phyloP scores from a whole-genome alignment of 2,888 invertebrate species.

The Graphium colonna region DNA sequence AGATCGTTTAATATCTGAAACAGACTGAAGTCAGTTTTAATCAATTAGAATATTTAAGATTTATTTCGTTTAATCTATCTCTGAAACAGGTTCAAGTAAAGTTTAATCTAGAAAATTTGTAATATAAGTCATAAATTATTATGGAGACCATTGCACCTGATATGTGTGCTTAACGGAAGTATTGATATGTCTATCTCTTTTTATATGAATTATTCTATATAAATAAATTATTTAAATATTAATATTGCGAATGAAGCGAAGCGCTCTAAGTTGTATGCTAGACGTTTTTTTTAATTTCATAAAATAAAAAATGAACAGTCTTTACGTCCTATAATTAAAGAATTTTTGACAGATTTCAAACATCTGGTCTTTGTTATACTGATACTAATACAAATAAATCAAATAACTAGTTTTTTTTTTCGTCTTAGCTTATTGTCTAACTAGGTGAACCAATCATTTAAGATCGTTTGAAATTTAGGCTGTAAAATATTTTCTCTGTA shows the following conservation, averaged over 20 bases:
- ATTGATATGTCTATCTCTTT: conserved; percentile 28
- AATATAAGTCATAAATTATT: not conserved
- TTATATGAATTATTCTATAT: conserved; percentile 12
- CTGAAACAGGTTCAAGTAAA: not conserved
- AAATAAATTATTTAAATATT: conserved; percentile 16
- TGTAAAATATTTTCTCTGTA: no score
- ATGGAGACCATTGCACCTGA: conserved; percentile 14
- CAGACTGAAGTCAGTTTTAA: not conserved
- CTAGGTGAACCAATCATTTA: no score
- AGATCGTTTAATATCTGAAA: not conserved
- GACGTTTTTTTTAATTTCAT: not conserved
- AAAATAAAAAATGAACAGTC: no score
- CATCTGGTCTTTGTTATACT: no score
- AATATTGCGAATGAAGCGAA: conserved; percentile 19
- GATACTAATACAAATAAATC: no score
- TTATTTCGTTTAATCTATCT: not conserved
- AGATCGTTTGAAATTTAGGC: no score
- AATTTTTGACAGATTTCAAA: no score
- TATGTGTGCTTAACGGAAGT: conserved; percentile 10
- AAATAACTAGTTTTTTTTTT: no score
- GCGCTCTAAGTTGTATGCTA: no score
- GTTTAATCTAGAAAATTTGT: no score
- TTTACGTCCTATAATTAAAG: no score
- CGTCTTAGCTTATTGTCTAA: no score
- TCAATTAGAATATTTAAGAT: not conserved